phyloP scores from a whole-genome alignment of 2,113 vertebrate species.

The Lethenteron reissneri region DNA sequence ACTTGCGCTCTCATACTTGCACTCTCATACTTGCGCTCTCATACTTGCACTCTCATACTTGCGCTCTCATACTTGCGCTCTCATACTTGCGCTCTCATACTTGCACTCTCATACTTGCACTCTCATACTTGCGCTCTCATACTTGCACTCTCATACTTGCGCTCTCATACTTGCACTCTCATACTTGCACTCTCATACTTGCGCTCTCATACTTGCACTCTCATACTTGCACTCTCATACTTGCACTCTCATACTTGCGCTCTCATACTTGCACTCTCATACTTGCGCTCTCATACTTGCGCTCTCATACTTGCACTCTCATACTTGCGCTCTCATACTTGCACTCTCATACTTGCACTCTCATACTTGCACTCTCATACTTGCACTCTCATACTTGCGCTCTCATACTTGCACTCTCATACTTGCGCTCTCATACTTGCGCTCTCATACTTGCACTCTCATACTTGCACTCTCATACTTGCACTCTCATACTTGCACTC shows the following conservation, averaged over 20 bases:
- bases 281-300: constrained; percentile 7
- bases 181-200: constrained; percentile 2
- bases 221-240: too few relatives aligned
- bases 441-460: background rate
- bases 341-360: too few relatives aligned
- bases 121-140: constrained; percentile 7
- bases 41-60: constrained; percentile 2
- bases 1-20: constrained; percentile 7
- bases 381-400: constrained; percentile 6
- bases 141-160: constrained; percentile 4
- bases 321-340: constrained; percentile 8
- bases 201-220: constrained; percentile 7
- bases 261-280: constrained; percentile 7
- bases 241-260: constrained; percentile 1
- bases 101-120: constrained; percentile 1
- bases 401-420: background rate
- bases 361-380: constrained; percentile 2
- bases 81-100: too few relatives aligned
- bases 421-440: constrained; percentile 7
- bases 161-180: constrained; percentile 6
- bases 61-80: constrained; percentile 6
- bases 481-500: background rate
- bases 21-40: too few relatives aligned
- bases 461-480: constrained; percentile 8
- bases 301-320: background rate